These are phyloP conservation scores for Micropterix aruncella DNA, from an alignment of 2,888 invertebrate species.

Conservation along the genomic window DNA sequence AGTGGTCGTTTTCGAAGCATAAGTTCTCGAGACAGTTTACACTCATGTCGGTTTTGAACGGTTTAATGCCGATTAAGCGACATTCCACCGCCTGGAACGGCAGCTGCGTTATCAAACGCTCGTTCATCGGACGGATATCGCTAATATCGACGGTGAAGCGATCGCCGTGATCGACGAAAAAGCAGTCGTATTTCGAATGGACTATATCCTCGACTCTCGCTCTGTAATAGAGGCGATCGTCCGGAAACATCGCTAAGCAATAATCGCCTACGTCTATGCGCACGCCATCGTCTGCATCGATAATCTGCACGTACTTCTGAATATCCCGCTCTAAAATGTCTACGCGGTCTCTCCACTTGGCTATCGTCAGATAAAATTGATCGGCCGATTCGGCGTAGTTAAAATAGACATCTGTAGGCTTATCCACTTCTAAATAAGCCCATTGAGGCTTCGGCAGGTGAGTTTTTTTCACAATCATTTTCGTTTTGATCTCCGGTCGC, in stretches of 20 bases:
- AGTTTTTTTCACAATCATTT: constrained; percentile 4
- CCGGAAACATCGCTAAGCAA: constrained; percentile 35
- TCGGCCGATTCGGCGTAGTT: constrained; percentile 28
- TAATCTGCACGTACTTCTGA: constrained; percentile 17
- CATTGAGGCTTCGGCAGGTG: constrained; percentile 20
- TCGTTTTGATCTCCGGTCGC: neutral
- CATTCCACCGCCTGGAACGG: constrained; percentile 55
- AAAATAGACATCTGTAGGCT: constrained; percentile 27
- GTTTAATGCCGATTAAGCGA: constrained; percentile 35
- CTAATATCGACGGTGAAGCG: constrained; percentile 24
- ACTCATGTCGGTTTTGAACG: constrained; percentile 38
- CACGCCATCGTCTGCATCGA: constrained; percentile 15
- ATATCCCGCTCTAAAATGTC: constrained; percentile 26
- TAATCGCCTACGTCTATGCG: constrained; percentile 25
- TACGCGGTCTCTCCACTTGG: constrained; percentile 30
- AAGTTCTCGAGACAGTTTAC: constrained; percentile 35
- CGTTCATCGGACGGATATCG: constrained; percentile 32
- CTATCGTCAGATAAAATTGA: constrained; percentile 33
- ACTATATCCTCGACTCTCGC: constrained; percentile 25
- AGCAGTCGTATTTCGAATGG: constrained; percentile 32
- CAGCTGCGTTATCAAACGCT: constrained; percentile 31
- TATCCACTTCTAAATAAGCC: constrained; percentile 33
- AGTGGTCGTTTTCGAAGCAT: constrained; percentile 23
- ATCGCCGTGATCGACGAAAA: constrained; percentile 51
- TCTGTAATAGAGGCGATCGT: constrained; percentile 27